These are phyloP conservation scores for Triops cancriformis DNA, from an alignment of 1,140 invertebrate genomes.

Conservation along the genomic window DNA sequence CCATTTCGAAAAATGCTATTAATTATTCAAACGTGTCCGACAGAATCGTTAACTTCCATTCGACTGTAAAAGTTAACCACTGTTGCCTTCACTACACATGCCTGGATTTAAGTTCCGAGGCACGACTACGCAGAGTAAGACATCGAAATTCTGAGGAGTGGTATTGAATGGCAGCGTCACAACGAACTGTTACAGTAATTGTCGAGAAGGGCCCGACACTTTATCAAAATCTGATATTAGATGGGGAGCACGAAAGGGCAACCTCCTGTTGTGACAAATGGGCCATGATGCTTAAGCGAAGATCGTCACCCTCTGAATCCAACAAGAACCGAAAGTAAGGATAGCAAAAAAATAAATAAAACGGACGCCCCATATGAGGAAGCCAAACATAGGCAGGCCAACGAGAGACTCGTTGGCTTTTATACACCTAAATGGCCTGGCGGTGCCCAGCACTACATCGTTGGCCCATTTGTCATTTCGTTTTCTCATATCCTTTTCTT, in stretches of 20 bases:
- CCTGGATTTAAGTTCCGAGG: neutral
- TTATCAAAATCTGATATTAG: conserved; percentile 2
- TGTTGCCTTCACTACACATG: neutral
- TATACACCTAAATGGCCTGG: neutral
- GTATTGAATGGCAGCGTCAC: neutral
- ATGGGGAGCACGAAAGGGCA: neutral
- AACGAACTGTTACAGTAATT: neutral
- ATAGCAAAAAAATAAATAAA: neutral
- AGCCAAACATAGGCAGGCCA: neutral
- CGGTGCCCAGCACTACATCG: conserved; percentile 8
- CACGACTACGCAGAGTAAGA: neutral
- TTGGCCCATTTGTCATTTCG: conserved; percentile 9
- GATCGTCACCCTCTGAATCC: neutral
- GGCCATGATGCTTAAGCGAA: neutral
- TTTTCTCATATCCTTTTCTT: conserved; percentile 4
- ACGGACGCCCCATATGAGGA: neutral
- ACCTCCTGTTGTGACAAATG: neutral
- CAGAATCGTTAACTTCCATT: neutral
- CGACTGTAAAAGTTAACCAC: neutral
- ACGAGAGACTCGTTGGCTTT: neutral
- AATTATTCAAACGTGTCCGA: neutral
- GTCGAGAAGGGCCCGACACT: neutral
- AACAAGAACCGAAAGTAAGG: neutral
- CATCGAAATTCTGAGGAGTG: neutral
- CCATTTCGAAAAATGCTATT: neutral